A percentile compares a stretch with the other conserved stretches of the same genome.
phyloP scores from a whole-genome alignment of 2,113 vertebrate genomes.

The Phalacrocorax brasilianus region DNA sequence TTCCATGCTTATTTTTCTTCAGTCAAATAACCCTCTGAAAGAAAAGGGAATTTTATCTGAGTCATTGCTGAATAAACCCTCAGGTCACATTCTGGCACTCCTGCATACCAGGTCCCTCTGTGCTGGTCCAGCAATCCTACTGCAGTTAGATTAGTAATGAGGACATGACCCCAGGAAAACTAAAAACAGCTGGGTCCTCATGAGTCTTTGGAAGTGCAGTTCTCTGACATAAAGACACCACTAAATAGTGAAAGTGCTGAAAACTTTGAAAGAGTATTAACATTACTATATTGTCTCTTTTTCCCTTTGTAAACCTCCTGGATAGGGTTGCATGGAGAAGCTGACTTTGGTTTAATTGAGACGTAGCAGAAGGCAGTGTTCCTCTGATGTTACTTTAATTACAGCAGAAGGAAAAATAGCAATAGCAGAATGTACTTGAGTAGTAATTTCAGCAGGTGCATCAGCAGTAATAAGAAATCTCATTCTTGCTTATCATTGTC shows the following conservation, averaged over 20 bases:
- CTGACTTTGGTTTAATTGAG: slow-evolving; percentile 23
- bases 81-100: neutral
- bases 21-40: neutral
- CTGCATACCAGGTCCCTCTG: neutral
- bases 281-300: neutral
- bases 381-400: slow-evolving; percentile 40
- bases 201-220: neutral
- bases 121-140: neutral
- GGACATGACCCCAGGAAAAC: neutral
- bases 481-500: slow-evolving; percentile 23
- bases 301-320: neutral
- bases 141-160: neutral
- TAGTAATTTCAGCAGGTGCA: slow-evolving; percentile 44
- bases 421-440: neutral
- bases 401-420: slow-evolving; percentile 21
- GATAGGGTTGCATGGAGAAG: neutral
- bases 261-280: neutral
- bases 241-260: neutral
- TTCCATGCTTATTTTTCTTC: neutral
- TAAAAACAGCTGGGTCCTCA: neutral
- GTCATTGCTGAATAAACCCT: neutral
- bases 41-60: neutral
- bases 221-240: neutral
- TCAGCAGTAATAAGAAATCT: slow-evolving; percentile 6
- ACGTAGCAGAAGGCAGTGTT: neutral